A percentile compares a stretch with the other conserved stretches of the same genome.
Evolutionary conservation across 2,888 invertebrate genomes (phyloP).

Genomic region (Arctia plantaginis): DNA sequence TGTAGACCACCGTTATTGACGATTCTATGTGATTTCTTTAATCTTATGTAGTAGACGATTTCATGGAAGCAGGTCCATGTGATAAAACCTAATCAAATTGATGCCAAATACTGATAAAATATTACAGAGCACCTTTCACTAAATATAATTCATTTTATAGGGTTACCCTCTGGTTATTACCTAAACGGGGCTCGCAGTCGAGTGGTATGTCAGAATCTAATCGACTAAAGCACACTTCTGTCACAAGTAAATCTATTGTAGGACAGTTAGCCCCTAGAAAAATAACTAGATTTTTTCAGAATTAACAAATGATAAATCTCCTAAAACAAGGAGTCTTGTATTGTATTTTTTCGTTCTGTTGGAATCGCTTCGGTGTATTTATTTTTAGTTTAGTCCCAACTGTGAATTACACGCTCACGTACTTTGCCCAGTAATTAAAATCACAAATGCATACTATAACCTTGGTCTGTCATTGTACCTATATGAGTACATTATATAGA

Average conservation of each 20-base stretch:
- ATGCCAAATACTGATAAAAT: neutral
- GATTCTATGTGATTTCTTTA: too few relatives aligned
- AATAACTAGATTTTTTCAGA: too few relatives aligned
- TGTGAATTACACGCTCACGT: constrained; percentile 44
- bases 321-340: too few relatives aligned
- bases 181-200: too few relatives aligned
- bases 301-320: too few relatives aligned
- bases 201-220: too few relatives aligned
- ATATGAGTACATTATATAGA: constrained; percentile 17
- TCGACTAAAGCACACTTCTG: neutral
- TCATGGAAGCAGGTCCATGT: neutral
- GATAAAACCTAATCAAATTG: neutral
- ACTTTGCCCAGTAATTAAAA: constrained; percentile 50
- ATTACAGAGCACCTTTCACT: too few relatives aligned
- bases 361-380: constrained; percentile 3
- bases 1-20: too few relatives aligned
- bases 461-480: constrained; percentile 57
- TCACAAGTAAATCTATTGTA: too few relatives aligned
- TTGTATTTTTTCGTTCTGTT: neutral
- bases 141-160: neutral
- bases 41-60: too few relatives aligned
- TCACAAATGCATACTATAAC: constrained; percentile 59
- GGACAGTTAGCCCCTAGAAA: neutral
- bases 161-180: neutral
- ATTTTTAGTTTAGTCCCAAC: neutral